Percentiles rank a stretch among this genome's conserved stretches.
These are phyloP conservation scores for Brevimyrus niger DNA, from an alignment of 2,113 vertebrate genomes.

Conservation along the genomic window DNA sequence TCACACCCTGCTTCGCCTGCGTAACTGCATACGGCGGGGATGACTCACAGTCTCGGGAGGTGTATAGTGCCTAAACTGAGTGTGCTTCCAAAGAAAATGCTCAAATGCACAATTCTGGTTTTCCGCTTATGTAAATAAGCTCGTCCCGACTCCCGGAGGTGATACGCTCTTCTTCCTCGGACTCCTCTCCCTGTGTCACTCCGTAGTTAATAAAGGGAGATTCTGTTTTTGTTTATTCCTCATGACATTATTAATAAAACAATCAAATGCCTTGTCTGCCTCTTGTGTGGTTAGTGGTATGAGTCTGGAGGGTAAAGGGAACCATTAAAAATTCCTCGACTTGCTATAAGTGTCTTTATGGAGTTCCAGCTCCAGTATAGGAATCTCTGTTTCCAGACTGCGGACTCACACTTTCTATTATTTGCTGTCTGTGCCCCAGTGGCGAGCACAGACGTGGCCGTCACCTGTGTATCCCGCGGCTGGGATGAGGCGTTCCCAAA, in stretches of 20 bases:
- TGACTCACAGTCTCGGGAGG: constrained; percentile 6
- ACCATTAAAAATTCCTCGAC: not conserved
- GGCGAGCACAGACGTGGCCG: not conserved
- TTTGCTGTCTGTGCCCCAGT: not conserved
- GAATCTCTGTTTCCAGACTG: not conserved
- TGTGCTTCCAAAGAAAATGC: not conserved
- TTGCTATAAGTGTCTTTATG: not conserved
- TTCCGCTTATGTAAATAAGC: not conserved
- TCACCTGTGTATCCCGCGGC: constrained; percentile 16
- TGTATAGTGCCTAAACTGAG: not conserved
- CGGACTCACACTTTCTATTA: not conserved
- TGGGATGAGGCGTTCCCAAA: not conserved
- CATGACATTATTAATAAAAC: not conserved
- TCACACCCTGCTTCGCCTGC: not conserved
- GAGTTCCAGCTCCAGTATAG: not conserved
- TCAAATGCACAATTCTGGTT: not conserved
- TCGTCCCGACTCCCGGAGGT: not conserved
- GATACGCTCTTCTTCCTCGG: not conserved
- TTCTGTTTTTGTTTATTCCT: not conserved
- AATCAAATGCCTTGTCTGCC: not conserved
- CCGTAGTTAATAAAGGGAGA: not conserved
- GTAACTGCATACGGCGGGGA: not conserved
- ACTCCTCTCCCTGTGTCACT: not conserved
- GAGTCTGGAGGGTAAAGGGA: not conserved
- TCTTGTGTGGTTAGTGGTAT: not conserved